These are phyloP conservation scores for Zophobas atratus DNA, from an alignment of 1,140 invertebrate genomes.

Conservation along the genomic window DNA sequence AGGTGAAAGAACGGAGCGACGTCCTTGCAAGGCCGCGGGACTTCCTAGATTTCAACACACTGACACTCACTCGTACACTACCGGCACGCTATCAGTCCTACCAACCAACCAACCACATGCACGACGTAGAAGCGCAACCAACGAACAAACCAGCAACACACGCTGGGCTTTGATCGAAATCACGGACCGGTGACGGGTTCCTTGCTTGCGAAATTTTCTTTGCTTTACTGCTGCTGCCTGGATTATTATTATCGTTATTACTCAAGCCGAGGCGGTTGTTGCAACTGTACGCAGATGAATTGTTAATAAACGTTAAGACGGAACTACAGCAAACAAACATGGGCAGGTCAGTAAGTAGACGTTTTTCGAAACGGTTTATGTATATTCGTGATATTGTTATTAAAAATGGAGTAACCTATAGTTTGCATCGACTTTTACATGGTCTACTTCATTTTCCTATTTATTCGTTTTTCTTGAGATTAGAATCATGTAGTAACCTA, in stretches of 20 bases:
- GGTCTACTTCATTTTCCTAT: too few relatives aligned
- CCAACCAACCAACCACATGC: constrained; percentile 32
- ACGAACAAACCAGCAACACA: not conserved
- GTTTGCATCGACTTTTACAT: too few relatives aligned
- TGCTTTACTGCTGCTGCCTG: constrained; percentile 35
- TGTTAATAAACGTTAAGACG: constrained; percentile 3
- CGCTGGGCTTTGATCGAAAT: constrained; percentile 6
- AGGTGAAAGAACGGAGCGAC: constrained; percentile 60
- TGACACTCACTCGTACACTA: constrained; percentile 43
- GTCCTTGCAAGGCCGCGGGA: constrained; percentile 64
- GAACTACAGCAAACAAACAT: not conserved
- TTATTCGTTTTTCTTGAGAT: too few relatives aligned
- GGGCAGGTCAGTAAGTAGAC: too few relatives aligned
- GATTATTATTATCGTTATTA: constrained; percentile 38
- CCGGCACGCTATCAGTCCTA: constrained; percentile 25
- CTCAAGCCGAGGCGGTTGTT: constrained; percentile 43
- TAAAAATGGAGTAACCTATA: too few relatives aligned
- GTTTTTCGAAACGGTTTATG: too few relatives aligned
- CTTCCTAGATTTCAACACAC: constrained; percentile 63
- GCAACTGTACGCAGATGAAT: constrained; percentile 37
- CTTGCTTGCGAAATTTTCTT: constrained; percentile 43
- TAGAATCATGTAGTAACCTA: too few relatives aligned
- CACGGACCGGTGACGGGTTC: constrained; percentile 39
- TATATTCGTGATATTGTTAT: too few relatives aligned
- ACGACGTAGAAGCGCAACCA: constrained; percentile 30